Evolutionary conservation across 2,797 vertebrate genomes (phyloP).

Genomic region (Gallinago stenura): DNA sequence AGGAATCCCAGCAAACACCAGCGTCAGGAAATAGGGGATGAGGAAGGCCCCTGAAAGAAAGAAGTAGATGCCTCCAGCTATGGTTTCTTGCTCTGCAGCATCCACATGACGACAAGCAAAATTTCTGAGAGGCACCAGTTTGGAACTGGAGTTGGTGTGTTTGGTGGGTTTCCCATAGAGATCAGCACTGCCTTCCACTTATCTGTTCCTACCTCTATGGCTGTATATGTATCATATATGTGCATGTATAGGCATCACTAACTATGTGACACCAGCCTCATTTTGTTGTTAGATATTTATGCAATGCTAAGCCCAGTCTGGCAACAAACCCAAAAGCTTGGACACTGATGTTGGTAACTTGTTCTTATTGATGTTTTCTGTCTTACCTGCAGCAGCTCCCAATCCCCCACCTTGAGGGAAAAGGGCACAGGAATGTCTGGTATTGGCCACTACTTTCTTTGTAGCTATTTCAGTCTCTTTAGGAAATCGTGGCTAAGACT

Average conservation of each 20-base stretch:
- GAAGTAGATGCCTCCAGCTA: not conserved
- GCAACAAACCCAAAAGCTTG: not conserved
- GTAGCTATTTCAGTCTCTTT: not conserved
- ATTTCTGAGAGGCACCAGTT: rapidly evolving
- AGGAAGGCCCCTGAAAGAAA: conserved; percentile 87
- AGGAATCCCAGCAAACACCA: conserved; percentile 93
- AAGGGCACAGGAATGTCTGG: not conserved
- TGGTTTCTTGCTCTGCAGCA: not conserved
- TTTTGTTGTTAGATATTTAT: not conserved
- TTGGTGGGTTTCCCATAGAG: not conserved
- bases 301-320: not conserved
- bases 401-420: not conserved
- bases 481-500: not conserved
- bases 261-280: not conserved
- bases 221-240: not conserved
- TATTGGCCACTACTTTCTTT: not conserved
- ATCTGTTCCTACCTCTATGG: not conserved
- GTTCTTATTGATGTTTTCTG: not conserved
- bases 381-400: not conserved
- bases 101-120: not conserved
- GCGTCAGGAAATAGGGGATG: conserved; percentile 90
- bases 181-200: not conserved
- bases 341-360: not conserved
- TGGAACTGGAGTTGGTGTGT: not conserved
- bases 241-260: not conserved